Evolutionary conservation across 2,888 invertebrate species (phyloP).

Genomic region (Xanthorhoe spadicearia): DNA sequence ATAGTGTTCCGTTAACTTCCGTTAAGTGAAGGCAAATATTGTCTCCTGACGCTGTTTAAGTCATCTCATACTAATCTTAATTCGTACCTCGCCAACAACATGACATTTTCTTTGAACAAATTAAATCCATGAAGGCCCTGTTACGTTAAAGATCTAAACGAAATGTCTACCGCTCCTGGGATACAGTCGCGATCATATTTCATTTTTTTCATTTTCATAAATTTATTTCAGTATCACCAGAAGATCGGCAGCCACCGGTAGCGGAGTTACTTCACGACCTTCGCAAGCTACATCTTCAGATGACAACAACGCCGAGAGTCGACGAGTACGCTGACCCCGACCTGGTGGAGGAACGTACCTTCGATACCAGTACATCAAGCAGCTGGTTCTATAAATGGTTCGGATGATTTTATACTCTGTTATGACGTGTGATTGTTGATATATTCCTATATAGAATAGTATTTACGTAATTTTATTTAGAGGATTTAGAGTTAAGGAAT

Average conservation of each 20-base stretch:
- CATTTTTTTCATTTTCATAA: too few relatives aligned
- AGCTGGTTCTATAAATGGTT: constrained; percentile 56
- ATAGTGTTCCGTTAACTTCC: too few relatives aligned
- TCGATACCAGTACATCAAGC: constrained; percentile 52
- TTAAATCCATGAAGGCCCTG: constrained; percentile 82
- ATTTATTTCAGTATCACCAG: constrained; percentile 58
- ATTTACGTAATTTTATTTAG: too few relatives aligned
- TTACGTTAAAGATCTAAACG: too few relatives aligned
- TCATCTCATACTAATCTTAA: too few relatives aligned
- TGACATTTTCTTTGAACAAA: constrained; percentile 77
- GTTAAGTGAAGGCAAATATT: too few relatives aligned
- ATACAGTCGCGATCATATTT: too few relatives aligned
- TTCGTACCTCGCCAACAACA: constrained; percentile 79
- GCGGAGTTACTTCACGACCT: constrained; percentile 66
- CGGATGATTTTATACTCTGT: constrained; percentile 39
- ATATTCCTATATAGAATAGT: too few relatives aligned
- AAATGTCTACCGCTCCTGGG: too few relatives aligned
- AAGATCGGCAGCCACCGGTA: constrained; percentile 59
- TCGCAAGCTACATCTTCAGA: constrained; percentile 30
- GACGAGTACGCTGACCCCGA: constrained; percentile 34
- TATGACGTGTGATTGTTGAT: neutral
- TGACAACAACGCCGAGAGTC: constrained; percentile 3
- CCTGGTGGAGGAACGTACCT: constrained; percentile 11
- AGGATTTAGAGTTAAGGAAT: neutral
- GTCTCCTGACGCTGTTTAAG: too few relatives aligned